Percentiles rank a stretch among this genome's conserved stretches.
Conservation (phyloP, 2,797 vertebrate species). For the Argyrosomus regius region DNA sequence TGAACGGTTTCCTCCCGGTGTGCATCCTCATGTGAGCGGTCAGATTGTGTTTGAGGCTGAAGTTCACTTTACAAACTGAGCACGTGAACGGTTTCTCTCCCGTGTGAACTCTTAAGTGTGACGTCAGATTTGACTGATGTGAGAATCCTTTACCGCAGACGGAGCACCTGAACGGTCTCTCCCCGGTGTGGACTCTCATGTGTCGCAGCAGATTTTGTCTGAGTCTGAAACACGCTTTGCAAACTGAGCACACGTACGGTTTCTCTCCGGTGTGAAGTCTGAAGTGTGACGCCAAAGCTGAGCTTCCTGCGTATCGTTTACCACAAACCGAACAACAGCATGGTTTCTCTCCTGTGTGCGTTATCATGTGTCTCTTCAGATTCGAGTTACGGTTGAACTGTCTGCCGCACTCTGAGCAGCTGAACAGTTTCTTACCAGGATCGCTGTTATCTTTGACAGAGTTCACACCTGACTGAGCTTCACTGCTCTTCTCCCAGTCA, state of each 20-base stretch:
- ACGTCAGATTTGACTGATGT: rapidly evolving
- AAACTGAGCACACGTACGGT: background rate
- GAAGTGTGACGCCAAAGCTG: background rate
- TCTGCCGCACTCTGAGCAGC: background rate
- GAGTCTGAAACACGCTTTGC: background rate
- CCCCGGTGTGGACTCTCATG: background rate
- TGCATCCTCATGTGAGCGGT: background rate
- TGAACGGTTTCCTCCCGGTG: background rate
- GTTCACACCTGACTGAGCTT: background rate
- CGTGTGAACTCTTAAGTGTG: background rate
- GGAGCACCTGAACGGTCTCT: background rate
- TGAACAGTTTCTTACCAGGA: background rate
- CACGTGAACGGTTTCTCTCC: background rate
- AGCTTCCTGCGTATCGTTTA: background rate
- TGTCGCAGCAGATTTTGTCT: background rate
- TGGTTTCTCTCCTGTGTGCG: background rate
- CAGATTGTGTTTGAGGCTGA: background rate
- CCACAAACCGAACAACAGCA: background rate
- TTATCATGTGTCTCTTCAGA: background rate
- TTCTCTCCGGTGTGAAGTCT: background rate
- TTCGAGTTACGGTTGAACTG: background rate
- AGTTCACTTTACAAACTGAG: background rate
- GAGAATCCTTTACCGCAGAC: background rate
- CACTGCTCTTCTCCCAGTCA: background rate
- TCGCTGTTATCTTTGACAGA: background rate